Evolutionary conservation across 2,113 vertebrate species (phyloP), one percentile per base, ranked within the genome.

Genomic region (Vulpes vulpes): DNA sequence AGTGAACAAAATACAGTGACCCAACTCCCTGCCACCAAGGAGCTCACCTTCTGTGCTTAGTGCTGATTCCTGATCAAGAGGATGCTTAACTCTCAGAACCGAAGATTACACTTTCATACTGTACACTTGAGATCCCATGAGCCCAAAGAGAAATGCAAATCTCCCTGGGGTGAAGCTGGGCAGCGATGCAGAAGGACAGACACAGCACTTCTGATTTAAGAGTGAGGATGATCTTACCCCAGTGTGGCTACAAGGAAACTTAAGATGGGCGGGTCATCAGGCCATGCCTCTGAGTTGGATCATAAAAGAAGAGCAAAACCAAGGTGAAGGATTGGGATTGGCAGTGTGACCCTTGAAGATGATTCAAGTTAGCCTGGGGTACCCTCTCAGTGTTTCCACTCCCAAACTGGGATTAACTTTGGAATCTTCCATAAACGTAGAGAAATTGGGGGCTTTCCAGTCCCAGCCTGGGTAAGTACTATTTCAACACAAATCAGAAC

Each of bases 331-430:
- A 11, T 74, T 96, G 92, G 96, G 71, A 11, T 74, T 96, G 92
- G 96, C 90, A 0, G n/a, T 60, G 22, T 60, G 35, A 96, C 27
- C 65, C 95, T 96, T 96, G 98, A 95, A 94, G 87, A 93, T 5
- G 92, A 73, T 93, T 95, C 98, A 97, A 96, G 96, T 96, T 97
- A 91, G 76, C 97, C 98, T 71, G 94, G 97, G 95, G 81, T 96
- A 96, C 95, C 95, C 95, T 97, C 80, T 96, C 95, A 35, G 10
- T 96, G 43, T 96, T 94, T 97, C 96, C 94, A 96, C 89, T 97
- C 88, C 94, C 85, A 95, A 97, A 92, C 78, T 57, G 91, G 89
- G 73, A 91, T 88, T 91, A 86, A 81, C 74, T 92, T 96, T 78
- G 62, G 89, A 96, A 93, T 83, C 96, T 94, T 97, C 98, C 95